Evolutionary conservation across 2,797 vertebrate species (phyloP), one percentile per base, ranked within the genome.

Genomic region (Argentina silus): DNA sequence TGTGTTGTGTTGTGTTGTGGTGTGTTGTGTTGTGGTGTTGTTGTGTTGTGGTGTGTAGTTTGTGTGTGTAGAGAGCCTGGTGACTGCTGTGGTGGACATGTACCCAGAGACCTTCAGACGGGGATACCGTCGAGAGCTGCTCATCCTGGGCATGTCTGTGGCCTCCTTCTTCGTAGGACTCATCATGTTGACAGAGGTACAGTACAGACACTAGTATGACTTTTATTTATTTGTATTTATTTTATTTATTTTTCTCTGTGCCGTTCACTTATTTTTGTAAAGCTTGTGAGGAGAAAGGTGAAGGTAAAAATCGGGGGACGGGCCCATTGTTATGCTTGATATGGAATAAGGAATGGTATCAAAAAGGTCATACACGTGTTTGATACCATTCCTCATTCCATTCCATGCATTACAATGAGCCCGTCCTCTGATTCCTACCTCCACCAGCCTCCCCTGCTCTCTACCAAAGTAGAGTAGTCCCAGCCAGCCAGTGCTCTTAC

Each of bases 71-170:
- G 98, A 99, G 78, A 99, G 98, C 90, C 93, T 99, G 0, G 98
- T 99, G 89, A 99, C 98, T 0, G 97, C 98, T 0, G 95, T 99
- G 70, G 95, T 99, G 83, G 98, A 99, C 85, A 96, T 99, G 97
- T 98, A 99, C 84, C 98, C 98, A 66, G 95, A 97, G 78, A 93
- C 96, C 69, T 99, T 99, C 92, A 94, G 98, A 77, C 95, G 96
- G 86, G 98, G 98, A 74, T 97, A 97, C 81, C 92, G 98, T 77
- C 91, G 98, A 83, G 98, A 99, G 85, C 90, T 96, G 79, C 93
- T 99, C 79, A 99, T 99, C 82, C 91, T 99, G 0, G 95, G 94
- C 77, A 93, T 99, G 91, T 98, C 98, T 0, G 1, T 98, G 2
- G 85, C 91, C 11, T 99, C 97, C 1, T 99, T 94, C 85, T 83